Evolutionary conservation across 92 coral and sea anemone species (phyloP).

Genomic region (Zoanthus sansibaricus): DNA sequence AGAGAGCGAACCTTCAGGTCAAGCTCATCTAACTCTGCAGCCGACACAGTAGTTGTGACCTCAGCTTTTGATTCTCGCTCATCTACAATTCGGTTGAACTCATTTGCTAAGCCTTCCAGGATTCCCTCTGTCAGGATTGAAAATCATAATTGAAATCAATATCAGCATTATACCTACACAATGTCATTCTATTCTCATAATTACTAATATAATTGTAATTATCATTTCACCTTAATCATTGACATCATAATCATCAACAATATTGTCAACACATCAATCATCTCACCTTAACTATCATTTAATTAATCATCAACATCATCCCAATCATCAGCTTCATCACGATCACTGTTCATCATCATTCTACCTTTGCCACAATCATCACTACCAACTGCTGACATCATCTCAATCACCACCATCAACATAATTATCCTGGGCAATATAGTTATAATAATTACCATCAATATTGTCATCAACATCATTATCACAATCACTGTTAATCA

Average conservation of each 20-base stretch:
- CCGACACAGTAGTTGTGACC: constrained; percentile 69
- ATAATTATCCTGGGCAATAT: background rate
- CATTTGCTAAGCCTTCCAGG: constrained; percentile 83
- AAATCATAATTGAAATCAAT: background rate
- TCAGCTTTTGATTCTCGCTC: constrained; percentile 88
- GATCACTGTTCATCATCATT: no score
- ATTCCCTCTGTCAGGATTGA: constrained; percentile 68
- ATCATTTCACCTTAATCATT: background rate
- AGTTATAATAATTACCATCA: background rate
- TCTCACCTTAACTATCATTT: no score
- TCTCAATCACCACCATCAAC: background rate
- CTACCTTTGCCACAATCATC: background rate
- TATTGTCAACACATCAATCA: background rate
- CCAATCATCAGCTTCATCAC: no score
- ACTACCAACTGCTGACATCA: background rate
- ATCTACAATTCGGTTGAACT: constrained; percentile 90
- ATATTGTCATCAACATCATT: background rate
- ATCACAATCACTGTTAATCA: no score
- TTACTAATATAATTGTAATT: no score
- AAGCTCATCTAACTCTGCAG: constrained; percentile 86
- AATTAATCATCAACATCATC: no score
- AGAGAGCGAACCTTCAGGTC: constrained; percentile 97
- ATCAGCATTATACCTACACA: no score
- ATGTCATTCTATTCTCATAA: no score
- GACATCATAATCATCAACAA: background rate